Evolutionary conservation across 2,888 invertebrate species (phyloP), one percentile per base, ranked within the genome.

Genomic region (Linyphia triangularis): DNA sequence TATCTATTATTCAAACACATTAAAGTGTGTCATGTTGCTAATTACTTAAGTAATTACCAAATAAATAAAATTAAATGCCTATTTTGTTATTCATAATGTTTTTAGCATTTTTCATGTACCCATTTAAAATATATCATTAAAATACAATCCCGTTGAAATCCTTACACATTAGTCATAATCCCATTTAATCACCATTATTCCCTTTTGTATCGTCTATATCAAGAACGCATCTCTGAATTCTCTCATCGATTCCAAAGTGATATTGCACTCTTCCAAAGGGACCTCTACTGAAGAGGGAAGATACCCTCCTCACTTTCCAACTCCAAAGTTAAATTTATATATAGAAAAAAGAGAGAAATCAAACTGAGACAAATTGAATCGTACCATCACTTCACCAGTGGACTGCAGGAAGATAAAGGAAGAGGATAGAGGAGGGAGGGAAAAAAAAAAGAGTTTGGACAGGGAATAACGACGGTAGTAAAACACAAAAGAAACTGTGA

Each of bases 321-420:
- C 67, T 51, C 78, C 30, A 51, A 79, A 79, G 43, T 79, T 79
- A 65, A 79, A 79, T 79, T 79, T 79, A 65, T 79, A 79, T 67
- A 79, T 40, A 77, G 26, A 79, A 78, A 79, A 51, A 51, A 57
- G 51, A 51, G 51, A 43, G 78, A 67, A 79, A 79, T 67, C 78
- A 79, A 79, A 65, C 67, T 28, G 78, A 79, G 67, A 79, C 78
- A 79, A 79, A 79, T 79, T 79, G 78, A 67, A 79, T 79, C 78
- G 78, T 51, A 79, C 78, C 67, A 65, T 67, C 78, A 79, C 78
- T 67, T 79, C 59, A 37, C 65, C 67, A 79, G 65, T 40, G 67
- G 51, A 40, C 67, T 37, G 10, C 4, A 26, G 63, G 51, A 24
- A 26, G 37, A n/a, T n/a, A n/a, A n/a, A n/a, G n/a, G n/a, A n/a